Base-by-base conservation (phyloP, 2,113 vertebrate genomes). In the Cygnus buccinator region DNA sequence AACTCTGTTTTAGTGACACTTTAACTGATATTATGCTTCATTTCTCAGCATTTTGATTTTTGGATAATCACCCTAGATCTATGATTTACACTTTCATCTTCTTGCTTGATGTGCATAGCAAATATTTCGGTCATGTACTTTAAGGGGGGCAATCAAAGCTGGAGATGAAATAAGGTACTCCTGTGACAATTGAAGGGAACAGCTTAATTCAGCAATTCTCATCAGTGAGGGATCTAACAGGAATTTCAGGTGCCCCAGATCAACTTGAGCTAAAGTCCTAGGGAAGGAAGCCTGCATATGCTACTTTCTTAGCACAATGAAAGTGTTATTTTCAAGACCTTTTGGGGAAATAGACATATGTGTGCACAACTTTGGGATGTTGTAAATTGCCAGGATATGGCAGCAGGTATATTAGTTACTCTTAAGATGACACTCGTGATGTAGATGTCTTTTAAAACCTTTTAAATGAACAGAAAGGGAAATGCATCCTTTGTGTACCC, bases 1-100 rank as follows among this genome's bases (percentile, higher is more conserved):
- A 97, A 97, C 41, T 97, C 95, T 95, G 80, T 65, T 95, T 96
- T 88, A 94, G 89, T 92, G 96, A 96, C 86, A 95, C 72, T 95
- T 96, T 91, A 95, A 90, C 73, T 89, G 90, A 70, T 89, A 89
- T 61, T 85, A 85, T 79, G 78, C 54, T 78, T 93, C 92, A 63
- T 91, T 94, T 97, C 88, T 94, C 89, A 93, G 87, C 76, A 79
- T 33, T 80, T 52, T 94, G 90, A 93, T 93, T 97, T 96, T 89
- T 82, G 70, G 87, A 90, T 96, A 96, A 95, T 96, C 78, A 91
- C 78, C 46, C 11, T 61, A 52, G 75, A 43, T 89, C 65, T 89
- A 17, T 94, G 90, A 87, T 95, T 95, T 95, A 84, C 20, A 37
- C 48, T 77, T 93, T 85, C 68, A 84, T 90, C 84, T 78, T 90